Percentiles rank a stretch among this genome's conserved stretches.
These are phyloP conservation scores for Oceanites oceanicus DNA, from an alignment of 2,113 vertebrate species.

Conservation along the genomic window DNA sequence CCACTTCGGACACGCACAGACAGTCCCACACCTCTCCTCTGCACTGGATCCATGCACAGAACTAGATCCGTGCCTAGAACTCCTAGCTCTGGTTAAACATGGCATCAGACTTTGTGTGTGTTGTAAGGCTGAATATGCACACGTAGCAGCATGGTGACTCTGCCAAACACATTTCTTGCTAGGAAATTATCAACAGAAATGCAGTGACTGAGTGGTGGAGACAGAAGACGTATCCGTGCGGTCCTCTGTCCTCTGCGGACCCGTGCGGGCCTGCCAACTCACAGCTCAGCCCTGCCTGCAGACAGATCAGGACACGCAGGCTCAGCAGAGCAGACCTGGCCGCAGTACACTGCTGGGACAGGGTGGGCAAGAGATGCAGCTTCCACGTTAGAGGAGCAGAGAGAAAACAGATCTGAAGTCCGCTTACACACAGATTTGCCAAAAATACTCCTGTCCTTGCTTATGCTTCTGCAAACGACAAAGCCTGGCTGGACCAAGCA, in stretches of 20 bases:
- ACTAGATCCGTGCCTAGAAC: not conserved
- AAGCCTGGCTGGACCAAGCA: not conserved
- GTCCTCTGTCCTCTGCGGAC: not conserved
- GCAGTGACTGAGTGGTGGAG: fast-evolving
- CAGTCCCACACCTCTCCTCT: not conserved
- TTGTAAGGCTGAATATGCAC: not conserved
- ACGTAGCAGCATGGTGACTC: fast-evolving
- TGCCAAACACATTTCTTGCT: not conserved
- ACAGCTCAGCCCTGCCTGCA: not conserved
- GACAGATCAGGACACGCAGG: not conserved
- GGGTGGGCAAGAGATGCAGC: not conserved
- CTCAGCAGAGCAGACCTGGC: not conserved
- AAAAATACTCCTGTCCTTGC: not conserved
- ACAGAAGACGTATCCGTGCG: fast-evolving
- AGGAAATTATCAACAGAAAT: not conserved
- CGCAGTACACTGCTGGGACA: not conserved
- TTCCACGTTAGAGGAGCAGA: not conserved
- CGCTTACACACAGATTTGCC: not conserved
- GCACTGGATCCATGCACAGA: fast-evolving
- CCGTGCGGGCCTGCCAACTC: not conserved
- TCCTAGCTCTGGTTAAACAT: fast-evolving
- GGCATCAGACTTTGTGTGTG: not conserved
- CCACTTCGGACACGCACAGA: fast-evolving
- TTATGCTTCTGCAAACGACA: not conserved
- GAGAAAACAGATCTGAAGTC: not conserved